phyloP scores from a whole-genome alignment of 2,888 invertebrate genomes.

The Petrophora chlorosata region DNA sequence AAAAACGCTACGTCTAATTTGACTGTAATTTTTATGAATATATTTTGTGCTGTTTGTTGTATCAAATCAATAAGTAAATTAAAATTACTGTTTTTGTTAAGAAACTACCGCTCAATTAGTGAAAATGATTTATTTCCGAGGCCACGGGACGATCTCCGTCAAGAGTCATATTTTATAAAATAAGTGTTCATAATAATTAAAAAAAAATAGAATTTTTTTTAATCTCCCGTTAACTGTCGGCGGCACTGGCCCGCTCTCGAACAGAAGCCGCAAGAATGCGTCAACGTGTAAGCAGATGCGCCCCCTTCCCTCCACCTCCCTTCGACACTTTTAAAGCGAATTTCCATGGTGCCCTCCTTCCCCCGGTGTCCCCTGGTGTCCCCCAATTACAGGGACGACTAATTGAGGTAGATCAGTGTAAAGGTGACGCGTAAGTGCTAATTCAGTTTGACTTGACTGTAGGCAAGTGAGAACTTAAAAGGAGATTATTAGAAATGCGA shows the following conservation, averaged over 20 bases:
- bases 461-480: too few species aligned
- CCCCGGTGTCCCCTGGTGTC: slow-evolving; percentile 5
- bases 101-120: too few species aligned
- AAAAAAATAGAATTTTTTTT: neutral
- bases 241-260: slow-evolving; percentile 50
- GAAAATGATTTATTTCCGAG: too few species aligned
- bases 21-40: too few species aligned
- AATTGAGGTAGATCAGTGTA: slow-evolving; percentile 31
- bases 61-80: neutral
- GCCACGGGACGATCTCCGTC: too few species aligned
- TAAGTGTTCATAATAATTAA: too few species aligned
- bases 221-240: slow-evolving; percentile 30
- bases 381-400: slow-evolving; percentile 35
- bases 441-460: slow-evolving; percentile 1
- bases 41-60: neutral
- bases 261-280: slow-evolving; percentile 78
- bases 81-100: too few species aligned
- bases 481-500: too few species aligned
- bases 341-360: slow-evolving; percentile 46
- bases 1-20: too few species aligned
- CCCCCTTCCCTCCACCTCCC: slow-evolving; percentile 41
- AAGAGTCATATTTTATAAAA: too few species aligned
- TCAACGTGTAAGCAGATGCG: slow-evolving; percentile 72
- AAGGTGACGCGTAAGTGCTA: slow-evolving; percentile 12
- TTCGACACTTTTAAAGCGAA: slow-evolving; percentile 51